Percentiles rank a stretch among this genome's conserved stretches.
Evolutionary conservation across 2,888 invertebrate genomes (phyloP).

Genomic region (Amiota minor): DNA sequence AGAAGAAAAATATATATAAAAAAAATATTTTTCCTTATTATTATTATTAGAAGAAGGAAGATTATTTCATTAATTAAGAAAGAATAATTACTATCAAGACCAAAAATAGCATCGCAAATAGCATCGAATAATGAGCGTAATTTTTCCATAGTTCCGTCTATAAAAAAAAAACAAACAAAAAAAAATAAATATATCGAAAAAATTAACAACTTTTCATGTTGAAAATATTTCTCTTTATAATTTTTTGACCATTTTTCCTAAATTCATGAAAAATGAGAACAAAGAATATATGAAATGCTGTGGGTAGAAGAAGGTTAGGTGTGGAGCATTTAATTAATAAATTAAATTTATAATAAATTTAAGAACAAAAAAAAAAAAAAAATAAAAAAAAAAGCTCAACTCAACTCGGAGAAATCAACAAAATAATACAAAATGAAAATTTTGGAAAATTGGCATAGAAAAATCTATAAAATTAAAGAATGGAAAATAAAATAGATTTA

Average conservation of each 20-base stretch:
- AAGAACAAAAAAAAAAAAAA: no score
- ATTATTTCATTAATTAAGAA: constrained; percentile 34
- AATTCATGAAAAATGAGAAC: background rate
- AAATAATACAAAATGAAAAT: no score
- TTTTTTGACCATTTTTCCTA: background rate
- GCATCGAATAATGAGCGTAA: constrained; percentile 67
- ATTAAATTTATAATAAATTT: no score
- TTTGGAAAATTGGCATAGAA: no score
- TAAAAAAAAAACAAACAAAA: constrained; percentile 58
- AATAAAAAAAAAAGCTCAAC: no score
- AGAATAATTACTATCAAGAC: constrained; percentile 65
- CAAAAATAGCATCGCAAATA: constrained; percentile 66
- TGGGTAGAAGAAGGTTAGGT: no score
- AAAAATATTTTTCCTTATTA: constrained; percentile 37
- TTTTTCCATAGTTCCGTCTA: constrained; percentile 66
- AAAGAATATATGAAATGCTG: background rate
- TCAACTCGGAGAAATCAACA: no score
- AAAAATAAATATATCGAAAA: constrained; percentile 57
- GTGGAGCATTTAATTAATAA: no score
- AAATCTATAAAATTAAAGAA: no score
- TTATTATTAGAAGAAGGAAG: constrained; percentile 57
- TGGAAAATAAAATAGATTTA: no score
- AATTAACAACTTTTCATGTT: constrained; percentile 29
- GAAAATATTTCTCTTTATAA: background rate
- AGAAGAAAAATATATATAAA: constrained; percentile 12